Evolutionary conservation across 1,140 invertebrate genomes (phyloP).

Genomic region (Drosophila simulans): DNA sequence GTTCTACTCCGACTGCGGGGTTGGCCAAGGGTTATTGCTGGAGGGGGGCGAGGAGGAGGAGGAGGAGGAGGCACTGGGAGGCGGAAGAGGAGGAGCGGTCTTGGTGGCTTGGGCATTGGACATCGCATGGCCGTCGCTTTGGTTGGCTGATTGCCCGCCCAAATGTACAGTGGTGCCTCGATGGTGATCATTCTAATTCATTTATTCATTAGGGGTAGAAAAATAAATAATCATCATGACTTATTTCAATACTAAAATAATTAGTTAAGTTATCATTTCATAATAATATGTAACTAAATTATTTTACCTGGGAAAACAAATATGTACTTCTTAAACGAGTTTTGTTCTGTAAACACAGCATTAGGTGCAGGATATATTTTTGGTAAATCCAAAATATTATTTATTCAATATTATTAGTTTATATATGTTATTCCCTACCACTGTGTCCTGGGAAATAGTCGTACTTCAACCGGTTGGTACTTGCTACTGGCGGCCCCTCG

Average conservation of each 20-base stretch:
- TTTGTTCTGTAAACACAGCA: no score
- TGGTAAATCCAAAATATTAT: no score
- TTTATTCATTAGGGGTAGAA: not conserved
- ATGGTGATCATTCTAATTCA: constrained; percentile 14
- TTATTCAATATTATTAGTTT: no score
- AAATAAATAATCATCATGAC: not conserved
- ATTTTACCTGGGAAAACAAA: no score
- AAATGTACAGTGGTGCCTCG: constrained; percentile 39
- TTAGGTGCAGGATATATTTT: no score
- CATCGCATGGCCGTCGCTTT: constrained; percentile 67
- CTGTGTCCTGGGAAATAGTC: constrained; percentile 39
- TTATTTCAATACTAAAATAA: no score
- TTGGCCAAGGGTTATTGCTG: constrained; percentile 20
- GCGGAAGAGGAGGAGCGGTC: constrained; percentile 43
- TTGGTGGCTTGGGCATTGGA: constrained; percentile 51
- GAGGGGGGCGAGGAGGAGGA: not conserved
- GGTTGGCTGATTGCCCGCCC: constrained; percentile 60
- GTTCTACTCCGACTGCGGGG: constrained; percentile 50
- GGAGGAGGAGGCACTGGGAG: constrained; percentile 1
- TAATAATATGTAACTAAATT: no score
- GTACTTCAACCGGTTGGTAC: constrained; percentile 53
- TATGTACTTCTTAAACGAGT: no score
- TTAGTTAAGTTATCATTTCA: no score
- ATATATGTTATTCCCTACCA: not conserved
- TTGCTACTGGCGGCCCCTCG: constrained; percentile 43